phyloP scores from a whole-genome alignment of 2,797 vertebrate genomes.

The Platalea minor region DNA sequence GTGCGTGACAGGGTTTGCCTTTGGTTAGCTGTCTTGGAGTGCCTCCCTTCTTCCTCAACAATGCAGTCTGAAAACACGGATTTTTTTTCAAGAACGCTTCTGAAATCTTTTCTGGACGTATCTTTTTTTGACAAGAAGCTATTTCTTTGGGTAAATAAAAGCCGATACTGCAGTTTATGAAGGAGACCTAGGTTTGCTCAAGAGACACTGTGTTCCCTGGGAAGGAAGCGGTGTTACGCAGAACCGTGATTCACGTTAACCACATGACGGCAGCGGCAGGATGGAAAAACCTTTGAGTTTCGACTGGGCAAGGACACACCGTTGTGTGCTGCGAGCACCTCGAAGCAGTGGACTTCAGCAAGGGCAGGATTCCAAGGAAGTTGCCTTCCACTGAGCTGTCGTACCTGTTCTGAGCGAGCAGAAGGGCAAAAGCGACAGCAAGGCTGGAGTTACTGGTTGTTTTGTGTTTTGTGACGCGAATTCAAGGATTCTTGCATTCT shows the following conservation, averaged over 20 bases:
- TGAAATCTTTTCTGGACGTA: neutral
- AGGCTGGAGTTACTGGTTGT: neutral
- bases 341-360: neutral
- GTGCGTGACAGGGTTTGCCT: neutral
- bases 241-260: neutral
- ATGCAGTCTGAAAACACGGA: fast-evolving
- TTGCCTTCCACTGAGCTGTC: neutral
- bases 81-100: neutral
- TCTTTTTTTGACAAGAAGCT: neutral
- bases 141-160: neutral
- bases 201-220: neutral
- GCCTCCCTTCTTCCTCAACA: neutral
- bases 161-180: neutral
- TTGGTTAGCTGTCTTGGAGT: neutral
- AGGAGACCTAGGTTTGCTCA: neutral
- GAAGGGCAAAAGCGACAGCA: neutral
- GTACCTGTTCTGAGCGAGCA: neutral
- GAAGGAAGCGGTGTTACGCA: neutral
- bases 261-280: neutral
- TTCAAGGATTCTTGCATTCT: neutral
- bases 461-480: neutral
- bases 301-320: neutral
- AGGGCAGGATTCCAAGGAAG: neutral
- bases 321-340: neutral
- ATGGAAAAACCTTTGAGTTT: neutral